These are phyloP conservation scores for Myxocyprinus asiaticus DNA, from an alignment of 2,113 vertebrate genomes.

Conservation along the genomic window DNA sequence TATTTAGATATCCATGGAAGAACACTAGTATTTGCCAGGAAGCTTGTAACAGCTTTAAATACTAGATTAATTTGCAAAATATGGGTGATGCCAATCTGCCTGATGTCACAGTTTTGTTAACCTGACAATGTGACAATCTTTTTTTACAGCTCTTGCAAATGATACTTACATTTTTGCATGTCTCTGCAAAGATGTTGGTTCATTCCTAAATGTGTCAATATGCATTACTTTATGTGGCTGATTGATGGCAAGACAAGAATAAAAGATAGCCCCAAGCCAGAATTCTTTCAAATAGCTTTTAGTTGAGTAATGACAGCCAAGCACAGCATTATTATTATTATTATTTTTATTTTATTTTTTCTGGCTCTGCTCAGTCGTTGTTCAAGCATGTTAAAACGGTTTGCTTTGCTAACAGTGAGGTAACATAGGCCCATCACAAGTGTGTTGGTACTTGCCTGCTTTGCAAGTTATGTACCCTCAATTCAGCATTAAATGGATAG, in stretches of 20 bases:
- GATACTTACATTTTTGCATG: conserved; percentile 51
- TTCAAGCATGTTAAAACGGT: conserved; percentile 45
- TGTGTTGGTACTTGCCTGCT: conserved; percentile 28
- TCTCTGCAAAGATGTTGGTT: conserved; percentile 58
- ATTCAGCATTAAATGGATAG: neutral
- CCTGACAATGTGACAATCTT: conserved; percentile 47
- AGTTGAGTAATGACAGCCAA: conserved; percentile 53
- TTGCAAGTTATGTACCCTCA: conserved; percentile 4
- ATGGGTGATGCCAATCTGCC: conserved; percentile 45
- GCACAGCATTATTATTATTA: conserved; percentile 58
- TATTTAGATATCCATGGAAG: neutral
- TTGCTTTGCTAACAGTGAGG: neutral
- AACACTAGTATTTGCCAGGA: neutral
- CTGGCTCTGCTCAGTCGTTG: conserved; percentile 48
- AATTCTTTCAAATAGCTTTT: conserved; percentile 61
- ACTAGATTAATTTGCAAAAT: neutral
- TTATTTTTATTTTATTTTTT: conserved; percentile 29
- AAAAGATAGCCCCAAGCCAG: conserved; percentile 59
- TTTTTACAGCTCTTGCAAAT: neutral
- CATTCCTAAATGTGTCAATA: conserved; percentile 54
- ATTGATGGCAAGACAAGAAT: conserved; percentile 55
- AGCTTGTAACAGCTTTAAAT: neutral
- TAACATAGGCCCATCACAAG: neutral
- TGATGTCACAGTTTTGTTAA: conserved; percentile 58
- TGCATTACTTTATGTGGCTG: conserved; percentile 45